Evolutionary conservation across 2,113 vertebrate species (phyloP), one percentile per base, ranked within the genome.

Genomic region (Reinhardtius hippoglossoides): DNA sequence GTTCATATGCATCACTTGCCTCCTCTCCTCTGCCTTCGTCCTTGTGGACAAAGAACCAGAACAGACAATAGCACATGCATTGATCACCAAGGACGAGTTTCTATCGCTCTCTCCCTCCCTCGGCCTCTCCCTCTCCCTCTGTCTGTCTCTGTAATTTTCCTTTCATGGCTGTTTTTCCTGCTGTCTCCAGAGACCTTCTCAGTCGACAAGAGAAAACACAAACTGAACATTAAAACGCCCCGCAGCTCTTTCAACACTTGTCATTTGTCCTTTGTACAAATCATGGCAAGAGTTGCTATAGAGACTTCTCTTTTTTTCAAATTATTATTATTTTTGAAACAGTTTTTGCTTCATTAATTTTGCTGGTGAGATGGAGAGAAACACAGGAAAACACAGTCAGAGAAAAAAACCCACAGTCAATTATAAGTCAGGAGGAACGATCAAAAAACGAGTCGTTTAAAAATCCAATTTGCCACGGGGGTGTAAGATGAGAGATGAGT

Each of bases 31-130:
- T 69, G 75, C 87, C 76, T 72, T 80, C 70, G 89, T 92, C 91
- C 89, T 92, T 88, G 88, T 72, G 85, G 88, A 90, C 81, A 90
- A 88, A 87, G 83, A 80, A 84, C 76, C 69, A 83, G 58, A 88
- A 78, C 73, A 89, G 81, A 92, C 85, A 91, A 90, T 79, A 83
- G 85, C 66, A 66, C 23, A 84, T 0, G 68, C 87, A 90, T 88
- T 93, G 87, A 92, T 93, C 88, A 91, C 85, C 89, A 89, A 93
- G 93, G 92, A 94, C 84, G 55, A 79, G 57, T 84, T 80, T 85
- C 67, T 76, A 75, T 87, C 56, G 64, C 73, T 74, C 67, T 77
- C 72, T 84, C 72, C 82, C 81, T 88, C 76, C 55, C 67, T 84
- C 37, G 6, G 31, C 35, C 76, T 88, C 74, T 75, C 63, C 66